phyloP scores from a whole-genome alignment of 1,140 invertebrate genomes.

The Rhizoglyphus robini region DNA sequence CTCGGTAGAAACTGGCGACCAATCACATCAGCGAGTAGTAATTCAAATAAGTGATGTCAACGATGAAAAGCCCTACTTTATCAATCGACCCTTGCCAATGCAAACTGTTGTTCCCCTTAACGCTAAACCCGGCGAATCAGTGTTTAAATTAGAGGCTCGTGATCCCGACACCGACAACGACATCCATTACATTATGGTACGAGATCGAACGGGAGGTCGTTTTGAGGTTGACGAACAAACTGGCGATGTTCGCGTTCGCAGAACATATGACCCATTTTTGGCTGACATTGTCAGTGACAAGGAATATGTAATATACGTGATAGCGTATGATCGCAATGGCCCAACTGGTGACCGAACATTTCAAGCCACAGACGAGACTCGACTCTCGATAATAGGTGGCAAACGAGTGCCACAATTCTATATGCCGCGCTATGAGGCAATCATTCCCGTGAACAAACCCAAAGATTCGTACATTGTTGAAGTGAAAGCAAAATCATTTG shows the following conservation, averaged over 20 bases:
- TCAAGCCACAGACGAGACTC: slow-evolving; percentile 77
- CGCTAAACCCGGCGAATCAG: slow-evolving; percentile 82
- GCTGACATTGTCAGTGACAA: no score
- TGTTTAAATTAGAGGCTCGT: slow-evolving; percentile 83
- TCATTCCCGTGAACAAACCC: slow-evolving; percentile 87
- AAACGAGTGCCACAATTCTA: slow-evolving; percentile 88
- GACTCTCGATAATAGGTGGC: slow-evolving; percentile 79
- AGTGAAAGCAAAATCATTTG: slow-evolving; percentile 88
- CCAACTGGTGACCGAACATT: slow-evolving; percentile 70
- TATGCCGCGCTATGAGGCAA: slow-evolving; percentile 77
- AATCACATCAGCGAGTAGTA: slow-evolving; percentile 83
- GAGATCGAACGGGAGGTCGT: slow-evolving; percentile 63
- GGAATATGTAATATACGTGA: slow-evolving; percentile 89
- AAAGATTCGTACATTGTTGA: slow-evolving; percentile 93
- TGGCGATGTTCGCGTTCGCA: slow-evolving; percentile 77
- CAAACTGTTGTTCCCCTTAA: slow-evolving; percentile 87
- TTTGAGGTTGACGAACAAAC: slow-evolving; percentile 83
- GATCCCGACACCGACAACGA: slow-evolving; percentile 88
- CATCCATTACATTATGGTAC: slow-evolving; percentile 85
- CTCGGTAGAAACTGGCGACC: no score
- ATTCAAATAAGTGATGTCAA: slow-evolving; percentile 91
- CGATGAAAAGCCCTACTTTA: slow-evolving; percentile 84
- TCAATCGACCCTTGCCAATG: slow-evolving; percentile 84
- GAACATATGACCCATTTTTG: slow-evolving; percentile 78
- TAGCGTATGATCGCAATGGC: slow-evolving; percentile 87